Evolutionary conservation across 2,113 vertebrate species (phyloP), one percentile per base, ranked within the genome.

Genomic region (Microtus ochrogaster): DNA sequence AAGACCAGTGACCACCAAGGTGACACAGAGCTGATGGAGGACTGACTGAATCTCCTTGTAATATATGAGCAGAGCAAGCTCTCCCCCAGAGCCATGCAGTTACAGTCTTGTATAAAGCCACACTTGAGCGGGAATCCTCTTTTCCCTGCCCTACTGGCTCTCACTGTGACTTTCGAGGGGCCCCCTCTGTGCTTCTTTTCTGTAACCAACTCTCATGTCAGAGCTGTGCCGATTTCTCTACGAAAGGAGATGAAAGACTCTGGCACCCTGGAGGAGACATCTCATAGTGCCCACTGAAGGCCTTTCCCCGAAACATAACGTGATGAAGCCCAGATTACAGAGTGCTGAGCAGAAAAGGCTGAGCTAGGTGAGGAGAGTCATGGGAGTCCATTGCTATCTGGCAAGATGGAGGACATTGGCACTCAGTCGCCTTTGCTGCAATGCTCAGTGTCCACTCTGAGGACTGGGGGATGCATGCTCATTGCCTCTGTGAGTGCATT

Each of bases 121-220:
- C 30, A 6, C 7, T 30, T 26, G 22, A 44, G 16, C 8, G 16
- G 7, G 7, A 14, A 14, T 65, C 36, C 7, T 17, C 36, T 66
- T 72, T 44, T 44, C 66, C 47, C 5, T 24, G 44, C 28, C 22
- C 36, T 17, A 19, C 3, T 21, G 19, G 44, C 44, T 26, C 49
- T 17, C 4, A 0, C 4, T 22, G 8, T 74, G 10, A 7, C 82
- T 49, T 21, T 47, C 2, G 19, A 33, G 30, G 36, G 44, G 1
- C 52, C 44, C 79, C 44, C 26, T 68, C 65, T 74, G n/a, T 21
- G n/a, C 16, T 33, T 61, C 16, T 33, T 74, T 44, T 19, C 52
- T 89, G 26, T 61, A 30, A 61, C 17, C 36, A 58, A 30, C 24
- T 12, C 61, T 89, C 52, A 30, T 30, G 7, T 74, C 14, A 61